Conservation (phyloP, 1,140 invertebrate species). For the Brachionus sp. region DNA sequence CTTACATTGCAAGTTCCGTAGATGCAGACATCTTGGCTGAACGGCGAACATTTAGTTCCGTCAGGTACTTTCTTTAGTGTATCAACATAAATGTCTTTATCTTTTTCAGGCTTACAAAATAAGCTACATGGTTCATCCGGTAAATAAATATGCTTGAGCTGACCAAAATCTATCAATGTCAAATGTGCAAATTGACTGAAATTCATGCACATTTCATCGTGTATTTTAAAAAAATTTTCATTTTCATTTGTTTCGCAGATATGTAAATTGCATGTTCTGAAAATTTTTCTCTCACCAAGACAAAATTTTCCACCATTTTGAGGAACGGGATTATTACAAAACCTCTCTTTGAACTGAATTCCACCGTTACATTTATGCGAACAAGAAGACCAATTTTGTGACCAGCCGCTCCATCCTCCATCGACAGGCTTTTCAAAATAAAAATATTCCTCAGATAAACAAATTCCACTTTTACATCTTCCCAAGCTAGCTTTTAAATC, state of each 20-base stretch:
- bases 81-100: not conserved
- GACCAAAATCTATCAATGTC: not conserved
- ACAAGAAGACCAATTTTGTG: conserved; percentile 9
- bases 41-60: conserved; percentile 78
- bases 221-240: conserved; percentile 18
- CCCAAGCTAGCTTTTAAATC: not conserved
- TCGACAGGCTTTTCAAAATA: not conserved
- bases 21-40: conserved; percentile 74
- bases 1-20: conserved; percentile 74
- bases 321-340: conserved; percentile 55
- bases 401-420: conserved; percentile 34
- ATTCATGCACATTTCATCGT: conserved; percentile 7
- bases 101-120: not conserved
- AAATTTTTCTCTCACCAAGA: conserved; percentile 71
- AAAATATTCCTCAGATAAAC: conserved; percentile 63
- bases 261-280: conserved; percentile 64
- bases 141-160: not conserved
- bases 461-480: conserved; percentile 79
- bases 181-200: not conserved
- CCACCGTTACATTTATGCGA: conserved; percentile 18
- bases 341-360: not conserved
- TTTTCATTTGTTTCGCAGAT: not conserved
- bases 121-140: not conserved
- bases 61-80: conserved; percentile 61
- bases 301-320: conserved; percentile 69